A percentile compares a stretch with the other conserved stretches of the same genome.
These are phyloP conservation scores for Thalassarche chlororhynchos DNA, from an alignment of 2,113 vertebrate genomes.

Conservation along the genomic window DNA sequence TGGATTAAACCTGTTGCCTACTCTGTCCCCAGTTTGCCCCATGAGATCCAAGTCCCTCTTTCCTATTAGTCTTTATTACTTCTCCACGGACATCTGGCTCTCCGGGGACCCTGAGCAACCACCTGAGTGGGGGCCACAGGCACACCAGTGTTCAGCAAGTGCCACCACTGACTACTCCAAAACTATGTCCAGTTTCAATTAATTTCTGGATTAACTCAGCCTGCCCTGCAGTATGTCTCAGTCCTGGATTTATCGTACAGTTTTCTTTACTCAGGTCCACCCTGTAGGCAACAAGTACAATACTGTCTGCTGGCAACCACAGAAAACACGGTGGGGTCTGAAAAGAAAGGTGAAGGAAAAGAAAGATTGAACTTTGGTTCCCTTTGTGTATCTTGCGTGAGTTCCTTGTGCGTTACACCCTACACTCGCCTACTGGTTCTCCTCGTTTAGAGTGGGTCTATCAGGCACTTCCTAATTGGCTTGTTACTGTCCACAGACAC, in stretches of 20 bases:
- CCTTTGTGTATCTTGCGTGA: neutral
- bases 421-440: neutral
- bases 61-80: neutral
- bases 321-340: neutral
- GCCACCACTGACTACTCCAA: neutral
- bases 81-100: neutral
- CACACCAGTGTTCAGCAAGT: neutral
- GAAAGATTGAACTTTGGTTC: neutral
- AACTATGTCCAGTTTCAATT: neutral
- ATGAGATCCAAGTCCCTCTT: neutral
- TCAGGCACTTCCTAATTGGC: neutral
- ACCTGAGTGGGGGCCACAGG: accelerated
- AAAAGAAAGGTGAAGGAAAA: neutral
- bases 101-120: neutral
- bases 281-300: neutral
- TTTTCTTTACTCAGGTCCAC: neutral
- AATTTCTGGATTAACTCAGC: neutral
- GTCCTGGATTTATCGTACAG: neutral
- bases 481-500: neutral
- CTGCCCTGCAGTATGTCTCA: neutral
- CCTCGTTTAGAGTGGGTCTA: neutral
- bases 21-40: neutral
- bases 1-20: neutral
- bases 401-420: neutral
- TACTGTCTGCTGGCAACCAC: neutral